Evolutionary conservation across 2,888 invertebrate species (phyloP).

Genomic region (Thera britannica): DNA sequence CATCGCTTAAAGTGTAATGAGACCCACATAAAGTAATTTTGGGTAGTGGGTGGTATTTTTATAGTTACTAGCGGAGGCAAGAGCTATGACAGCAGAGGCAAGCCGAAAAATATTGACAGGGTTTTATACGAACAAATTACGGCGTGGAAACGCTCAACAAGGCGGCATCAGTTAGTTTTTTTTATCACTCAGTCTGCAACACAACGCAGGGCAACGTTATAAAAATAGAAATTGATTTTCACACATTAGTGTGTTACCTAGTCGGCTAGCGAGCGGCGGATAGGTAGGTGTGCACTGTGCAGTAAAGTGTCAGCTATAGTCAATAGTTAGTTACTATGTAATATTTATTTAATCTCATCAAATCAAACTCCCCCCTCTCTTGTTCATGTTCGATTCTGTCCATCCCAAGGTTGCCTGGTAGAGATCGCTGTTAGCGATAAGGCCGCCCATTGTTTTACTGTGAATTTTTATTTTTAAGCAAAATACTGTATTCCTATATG

Average conservation of each 20-base stretch:
- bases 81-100: conserved; percentile 25
- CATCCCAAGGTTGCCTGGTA: no score
- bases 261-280: conserved; percentile 25
- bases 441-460: no score
- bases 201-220: conserved; percentile 16
- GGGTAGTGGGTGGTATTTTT: conserved; percentile 35
- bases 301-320: no score
- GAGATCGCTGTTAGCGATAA: no score
- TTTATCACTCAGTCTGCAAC: conserved; percentile 21
- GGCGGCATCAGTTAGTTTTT: conserved; percentile 2
- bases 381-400: no score
- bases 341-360: no score
- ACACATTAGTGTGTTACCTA: conserved; percentile 49
- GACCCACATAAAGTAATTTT: conserved; percentile 41
- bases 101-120: conserved; percentile 16
- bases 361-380: no score
- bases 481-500: no score
- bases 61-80: conserved; percentile 30
- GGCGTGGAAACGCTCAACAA: background rate
- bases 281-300: conserved; percentile 10
- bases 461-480: no score
- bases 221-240: conserved; percentile 42
- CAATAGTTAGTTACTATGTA: no score
- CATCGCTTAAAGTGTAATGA: conserved; percentile 37
- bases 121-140: conserved; percentile 1